Evolutionary conservation across 2,797 vertebrate genomes (phyloP).

Genomic region (Adelosebastes latens): DNA sequence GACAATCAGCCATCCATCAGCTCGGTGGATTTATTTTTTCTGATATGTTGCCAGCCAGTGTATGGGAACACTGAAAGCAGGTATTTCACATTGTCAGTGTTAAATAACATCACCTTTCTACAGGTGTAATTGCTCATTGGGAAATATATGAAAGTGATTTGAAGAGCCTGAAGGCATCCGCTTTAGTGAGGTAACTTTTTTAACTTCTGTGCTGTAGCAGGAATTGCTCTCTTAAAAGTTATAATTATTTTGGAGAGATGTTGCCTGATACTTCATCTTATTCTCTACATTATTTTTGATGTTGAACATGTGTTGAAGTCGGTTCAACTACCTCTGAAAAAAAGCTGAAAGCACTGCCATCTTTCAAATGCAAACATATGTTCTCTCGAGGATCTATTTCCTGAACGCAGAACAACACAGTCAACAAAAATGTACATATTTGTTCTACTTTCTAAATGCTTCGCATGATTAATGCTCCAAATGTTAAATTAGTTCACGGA

Average conservation of each 20-base stretch:
- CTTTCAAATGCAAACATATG: background rate
- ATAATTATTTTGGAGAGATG: background rate
- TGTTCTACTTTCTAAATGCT: slow-evolving; percentile 14
- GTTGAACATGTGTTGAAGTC: background rate
- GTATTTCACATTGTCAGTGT: slow-evolving; percentile 26
- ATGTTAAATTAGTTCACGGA: slow-evolving; percentile 2
- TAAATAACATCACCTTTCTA: slow-evolving; percentile 31
- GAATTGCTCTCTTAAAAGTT: background rate
- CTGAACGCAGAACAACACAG: background rate
- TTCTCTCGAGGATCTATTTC: background rate
- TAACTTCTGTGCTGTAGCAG: background rate
- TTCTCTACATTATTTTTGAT: background rate
- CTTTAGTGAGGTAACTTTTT: background rate
- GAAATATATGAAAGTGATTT: slow-evolving; percentile 33
- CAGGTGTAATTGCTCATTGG: slow-evolving; percentile 32
- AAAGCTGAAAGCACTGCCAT: background rate
- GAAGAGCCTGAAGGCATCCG: slow-evolving; percentile 36
- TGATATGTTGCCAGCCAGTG: background rate
- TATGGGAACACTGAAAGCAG: slow-evolving; percentile 9
- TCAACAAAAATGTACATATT: background rate
- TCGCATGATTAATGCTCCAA: slow-evolving; percentile 17
- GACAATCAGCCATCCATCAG: slow-evolving; percentile 58
- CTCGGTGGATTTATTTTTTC: background rate
- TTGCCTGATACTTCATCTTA: background rate
- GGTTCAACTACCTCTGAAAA: background rate